A percentile compares a stretch with the other conserved stretches of the same genome.
Evolutionary conservation across 2,113 vertebrate species (phyloP).

Genomic region (Collichthys lucidus): DNA sequence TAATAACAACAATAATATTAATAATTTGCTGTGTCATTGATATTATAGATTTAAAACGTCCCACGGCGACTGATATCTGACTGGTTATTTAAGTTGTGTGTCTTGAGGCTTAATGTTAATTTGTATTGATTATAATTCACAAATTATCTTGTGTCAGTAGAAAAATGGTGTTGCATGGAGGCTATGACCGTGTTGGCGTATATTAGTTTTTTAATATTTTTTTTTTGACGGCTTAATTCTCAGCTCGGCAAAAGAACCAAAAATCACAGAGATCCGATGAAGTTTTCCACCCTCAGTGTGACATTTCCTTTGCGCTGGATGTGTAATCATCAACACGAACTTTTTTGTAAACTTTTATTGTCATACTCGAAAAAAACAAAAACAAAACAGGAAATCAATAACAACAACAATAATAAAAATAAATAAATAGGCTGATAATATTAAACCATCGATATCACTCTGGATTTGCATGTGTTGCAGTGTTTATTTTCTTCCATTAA

Average conservation of each 20-base stretch:
- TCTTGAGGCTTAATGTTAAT: background rate
- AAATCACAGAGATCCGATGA: background rate
- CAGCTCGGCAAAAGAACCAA: background rate
- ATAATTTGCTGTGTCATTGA: background rate
- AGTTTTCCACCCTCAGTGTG: background rate
- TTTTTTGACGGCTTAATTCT: background rate
- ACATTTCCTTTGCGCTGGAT: background rate
- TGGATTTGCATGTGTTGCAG: too few species aligned
- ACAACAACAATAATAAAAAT: background rate
- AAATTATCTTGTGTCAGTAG: background rate
- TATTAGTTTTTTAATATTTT: background rate
- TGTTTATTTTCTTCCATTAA: background rate
- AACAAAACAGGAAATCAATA: too few species aligned
- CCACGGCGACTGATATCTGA: background rate
- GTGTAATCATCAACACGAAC: background rate
- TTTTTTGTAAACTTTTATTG: background rate
- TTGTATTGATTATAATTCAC: background rate
- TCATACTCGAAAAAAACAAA: background rate
- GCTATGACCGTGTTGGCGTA: too few species aligned
- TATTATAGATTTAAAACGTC: background rate
- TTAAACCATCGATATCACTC: too few species aligned
- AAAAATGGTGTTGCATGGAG: background rate
- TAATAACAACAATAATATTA: conserved; percentile 17
- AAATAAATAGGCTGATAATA: background rate
- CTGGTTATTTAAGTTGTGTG: background rate